These are phyloP conservation scores for Drosophila cognata DNA, from an alignment of 2,888 invertebrate genomes.

Conservation along the genomic window DNA sequence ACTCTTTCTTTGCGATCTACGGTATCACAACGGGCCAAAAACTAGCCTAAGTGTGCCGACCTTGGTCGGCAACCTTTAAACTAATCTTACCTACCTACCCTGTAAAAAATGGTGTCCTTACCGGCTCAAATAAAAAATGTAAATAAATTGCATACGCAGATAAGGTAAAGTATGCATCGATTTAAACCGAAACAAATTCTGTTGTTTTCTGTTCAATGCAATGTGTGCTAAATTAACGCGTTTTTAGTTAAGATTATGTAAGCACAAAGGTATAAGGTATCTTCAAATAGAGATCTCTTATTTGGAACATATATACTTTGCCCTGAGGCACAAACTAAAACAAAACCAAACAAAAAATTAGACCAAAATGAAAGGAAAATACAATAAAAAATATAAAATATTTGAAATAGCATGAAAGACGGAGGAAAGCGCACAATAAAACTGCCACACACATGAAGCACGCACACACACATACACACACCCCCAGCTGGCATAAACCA, in stretches of 20 bases:
- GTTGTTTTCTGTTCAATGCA: neutral
- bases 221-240: neutral
- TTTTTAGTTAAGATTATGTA: neutral
- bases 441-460: slow-evolving; percentile 65
- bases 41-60: no score
- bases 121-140: neutral
- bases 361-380: slow-evolving; percentile 67
- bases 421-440: slow-evolving; percentile 62
- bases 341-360: slow-evolving; percentile 39
- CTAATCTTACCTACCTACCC: neutral
- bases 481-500: slow-evolving; percentile 61
- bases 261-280: neutral
- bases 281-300: neutral
- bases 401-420: slow-evolving; percentile 39
- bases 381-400: slow-evolving; percentile 49
- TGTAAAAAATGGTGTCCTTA: neutral
- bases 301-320: neutral
- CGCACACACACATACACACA: slow-evolving; percentile 16
- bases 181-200: neutral
- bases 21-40: no score
- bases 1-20: no score
- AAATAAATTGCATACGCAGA: neutral
- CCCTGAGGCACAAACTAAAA: slow-evolving; percentile 43
- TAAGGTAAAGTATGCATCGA: neutral
- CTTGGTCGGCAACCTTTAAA: no score